Evolutionary conservation across 1,140 invertebrate genomes (phyloP), one percentile per base, ranked within the genome.

Genomic region (Lasioglossum albipes): DNA sequence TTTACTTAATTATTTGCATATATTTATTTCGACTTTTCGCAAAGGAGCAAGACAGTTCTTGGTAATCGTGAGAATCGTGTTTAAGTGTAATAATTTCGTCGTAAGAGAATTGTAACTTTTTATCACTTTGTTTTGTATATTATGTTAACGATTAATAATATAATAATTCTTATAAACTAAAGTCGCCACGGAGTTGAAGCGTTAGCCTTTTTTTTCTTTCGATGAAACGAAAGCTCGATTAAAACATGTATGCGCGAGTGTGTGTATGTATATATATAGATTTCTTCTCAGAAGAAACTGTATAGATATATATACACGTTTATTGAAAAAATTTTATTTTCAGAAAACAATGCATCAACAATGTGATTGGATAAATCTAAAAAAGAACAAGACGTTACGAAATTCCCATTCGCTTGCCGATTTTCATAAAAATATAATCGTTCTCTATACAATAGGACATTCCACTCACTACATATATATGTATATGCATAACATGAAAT

Each of bases 81-180:
- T 27, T 74, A 86, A 84, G 80, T 75, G 59, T 79, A 82, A 79
- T 64, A 68, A 54, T 73, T 79, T 65, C 64, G 66, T 41, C 27
- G 49, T 64, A 61, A 49, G 52, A 66, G 67, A 36, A 66, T 78
- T 83, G 73, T 83, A 82, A 72, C 64, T 75, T 77, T 86, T 84
- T 75, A 75, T 65, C 57, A 71, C 69, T 67, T 84, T 69, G 57
- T 83, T 87, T 83, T 86, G 84, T 87, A 86, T 75, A 86, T 86
- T 86, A 79, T 79, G 84, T 87, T 87, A 75, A 86, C 76, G 75
- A 74, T 82, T 75, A 73, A 83, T 83, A 80, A 80, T 80, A 80
- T 80, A 80, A 80, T 64, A 75, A 80, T 75, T 80, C 72, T 61
- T 75, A 80, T 65, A 75, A 75, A 69, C 54, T 20, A 52, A 61